Conservation (phyloP, 2,888 invertebrate species). For the Eupithecia pulchellata region DNA sequence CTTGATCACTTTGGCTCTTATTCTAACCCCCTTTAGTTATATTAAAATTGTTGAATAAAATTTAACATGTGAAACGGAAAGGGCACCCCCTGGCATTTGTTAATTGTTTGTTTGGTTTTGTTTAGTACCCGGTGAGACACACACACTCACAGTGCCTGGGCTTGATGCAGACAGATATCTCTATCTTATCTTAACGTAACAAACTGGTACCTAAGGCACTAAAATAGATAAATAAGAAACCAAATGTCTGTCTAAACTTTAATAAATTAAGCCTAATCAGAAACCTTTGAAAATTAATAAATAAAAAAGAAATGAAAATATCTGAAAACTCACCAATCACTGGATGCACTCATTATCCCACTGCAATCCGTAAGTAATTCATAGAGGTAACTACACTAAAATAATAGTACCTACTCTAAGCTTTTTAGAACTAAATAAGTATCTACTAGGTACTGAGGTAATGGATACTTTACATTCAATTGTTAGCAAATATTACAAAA, state of each 20-base stretch:
- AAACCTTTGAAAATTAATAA: neutral
- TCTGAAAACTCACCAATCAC: conserved; percentile 22
- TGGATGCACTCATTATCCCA: conserved; percentile 20
- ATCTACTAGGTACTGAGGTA: neutral
- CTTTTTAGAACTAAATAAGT: neutral
- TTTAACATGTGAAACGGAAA: neutral
- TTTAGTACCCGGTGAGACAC: no score
- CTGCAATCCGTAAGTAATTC: conserved; percentile 34
- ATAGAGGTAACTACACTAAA: neutral
- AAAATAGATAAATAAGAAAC: neutral
- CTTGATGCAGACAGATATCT: neutral
- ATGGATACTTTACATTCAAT: neutral
- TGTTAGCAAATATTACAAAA: neutral
- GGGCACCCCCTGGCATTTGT: neutral
- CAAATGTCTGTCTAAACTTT: neutral
- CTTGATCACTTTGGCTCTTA: neutral
- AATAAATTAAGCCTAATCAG: neutral
- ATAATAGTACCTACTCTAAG: neutral
- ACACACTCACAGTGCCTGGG: no score
- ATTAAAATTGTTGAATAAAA: neutral
- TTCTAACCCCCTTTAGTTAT: neutral
- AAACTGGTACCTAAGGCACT: neutral
- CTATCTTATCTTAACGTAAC: neutral
- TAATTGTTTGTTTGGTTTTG: no score
- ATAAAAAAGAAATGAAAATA: neutral